These are phyloP conservation scores for Myotis davidii DNA, from an alignment of 2,113 vertebrate genomes.

Conservation along the genomic window DNA sequence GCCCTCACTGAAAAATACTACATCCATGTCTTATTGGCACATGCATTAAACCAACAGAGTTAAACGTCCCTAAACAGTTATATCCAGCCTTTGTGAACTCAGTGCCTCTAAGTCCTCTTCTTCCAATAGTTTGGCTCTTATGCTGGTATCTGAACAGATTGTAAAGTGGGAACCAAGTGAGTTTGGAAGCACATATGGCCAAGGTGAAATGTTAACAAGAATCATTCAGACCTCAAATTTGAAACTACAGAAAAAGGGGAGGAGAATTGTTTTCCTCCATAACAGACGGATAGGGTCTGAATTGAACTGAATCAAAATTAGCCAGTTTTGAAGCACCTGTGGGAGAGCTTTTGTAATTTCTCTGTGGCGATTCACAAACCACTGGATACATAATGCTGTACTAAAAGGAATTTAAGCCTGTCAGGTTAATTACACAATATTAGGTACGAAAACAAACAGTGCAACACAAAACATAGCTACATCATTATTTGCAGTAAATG, in stretches of 20 bases:
- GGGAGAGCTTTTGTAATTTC: conserved; percentile 30
- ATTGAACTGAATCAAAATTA: conserved; percentile 44
- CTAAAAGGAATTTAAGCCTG: conserved; percentile 81
- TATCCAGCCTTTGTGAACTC: conserved; percentile 49
- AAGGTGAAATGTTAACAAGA: neutral
- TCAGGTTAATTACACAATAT: conserved; percentile 88
- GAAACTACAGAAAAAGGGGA: neutral
- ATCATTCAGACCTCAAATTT: conserved; percentile 41
- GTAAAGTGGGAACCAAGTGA: neutral
- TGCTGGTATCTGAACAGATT: neutral
- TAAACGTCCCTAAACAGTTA: neutral
- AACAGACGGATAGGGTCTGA: conserved; percentile 36
- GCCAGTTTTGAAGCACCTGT: conserved; percentile 51
- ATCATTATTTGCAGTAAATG: conserved; percentile 93
- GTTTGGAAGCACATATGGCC: neutral
- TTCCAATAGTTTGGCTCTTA: neutral
- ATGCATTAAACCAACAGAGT: conserved; percentile 46
- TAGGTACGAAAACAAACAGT: conserved; percentile 90
- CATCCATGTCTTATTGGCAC: neutral
- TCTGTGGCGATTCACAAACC: conserved; percentile 74
- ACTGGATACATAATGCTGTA: conserved; percentile 76
- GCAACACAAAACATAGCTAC: conserved; percentile 96
- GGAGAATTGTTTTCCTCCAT: neutral
- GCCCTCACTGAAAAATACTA: neutral
- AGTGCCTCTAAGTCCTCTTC: neutral